Base-by-base conservation (phyloP, 2,797 vertebrate species). In the Coranthus polyacanthus region DNA sequence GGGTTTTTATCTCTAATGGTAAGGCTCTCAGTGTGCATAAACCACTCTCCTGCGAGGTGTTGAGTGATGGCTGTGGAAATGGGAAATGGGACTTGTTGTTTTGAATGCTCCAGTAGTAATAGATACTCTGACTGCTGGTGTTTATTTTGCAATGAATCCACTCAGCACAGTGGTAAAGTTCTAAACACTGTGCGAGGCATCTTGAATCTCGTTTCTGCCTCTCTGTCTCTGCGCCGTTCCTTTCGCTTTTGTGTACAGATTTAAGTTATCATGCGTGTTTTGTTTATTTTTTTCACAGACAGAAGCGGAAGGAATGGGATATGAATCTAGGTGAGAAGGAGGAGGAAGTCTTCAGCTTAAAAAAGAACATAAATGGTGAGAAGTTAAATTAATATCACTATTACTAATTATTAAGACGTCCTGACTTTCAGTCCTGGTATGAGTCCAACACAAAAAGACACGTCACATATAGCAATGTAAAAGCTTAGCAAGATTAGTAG, bases 351-450 rank as follows among this genome's bases (percentile, higher is more conserved):
- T 88, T 79, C 65, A 81, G 61, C 62, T 57, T 74, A 83, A 76
- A 69, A 68, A 73, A 68, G 77, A 79, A 84, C 80, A 85, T 88
- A 80, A 71, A 93, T 91, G 90, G 89, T 93, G 57, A 85, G 82
- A 62, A 39, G 3, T 10, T 20, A 29, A 29, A 29, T 29, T 4
- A 4, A 7, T 29, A 4, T 29, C 8, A 29, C 26, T 29, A 29
- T 7, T 29, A 29, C 2, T 6, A 29, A 2, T 6, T 7, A 29
- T 1, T 29, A 29, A 29, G 26, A 29, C 8, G 26, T 29, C 6
- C 3, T n/a, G n/a, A n/a, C n/a, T n/a, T n/a, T n/a, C n/a, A n/a
- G 6, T 6, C 3, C 2, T 26, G 6, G 6, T 2, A 29, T 5
- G 26, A 29, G 5, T 29, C 26, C 3, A 24, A 24, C 22, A 29